Evolutionary conservation across 2,888 invertebrate genomes (phyloP), one percentile per base, ranked within the genome.

Genomic region (Gortyna flavago): DNA sequence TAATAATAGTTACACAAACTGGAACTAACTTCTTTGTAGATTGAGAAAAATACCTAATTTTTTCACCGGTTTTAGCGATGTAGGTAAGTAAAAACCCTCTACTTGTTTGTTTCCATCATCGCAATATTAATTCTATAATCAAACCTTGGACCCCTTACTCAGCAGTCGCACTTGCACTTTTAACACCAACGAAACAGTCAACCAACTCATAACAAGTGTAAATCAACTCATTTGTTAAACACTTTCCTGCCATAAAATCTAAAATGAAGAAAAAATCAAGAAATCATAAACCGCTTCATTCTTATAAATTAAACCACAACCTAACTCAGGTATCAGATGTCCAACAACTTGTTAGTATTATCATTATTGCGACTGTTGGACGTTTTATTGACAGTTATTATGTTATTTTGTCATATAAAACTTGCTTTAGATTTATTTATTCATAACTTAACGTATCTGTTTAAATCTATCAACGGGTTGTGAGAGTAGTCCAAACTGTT

Each of bases 341-440:
- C 93, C 85, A 91, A 92, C 92, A 92, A 93, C 91, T 91, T 92
- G 91, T 93, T 90, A 88, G 89, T 90, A 90, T 90, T 93, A 93
- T 93, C 91, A 91, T 91, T 93, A 93, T 91, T 91, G 91, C 91
- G 91, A 92, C 89, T 91, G 90, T 86, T 87, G 87, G 91, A 92
- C 90, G 89, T 92, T 92, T 90, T 90, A 93, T 93, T 91, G 93
- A 92, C 92, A 93, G 90, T 93, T 92, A 92, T 92, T 90, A 90
- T 91, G 91, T 90, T 91, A 91, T 92, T 93, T 91, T 89, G 90
- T 89, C 88, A 90, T 85, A 86, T 89, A 90, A 88, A 88, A 83
- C 88, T 86, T 88, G 88, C 84, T 89, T 90, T 84, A 86, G 80
- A 89, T 85, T 85, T 85, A 88, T 89, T 85, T 89, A 91, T 89